Evolutionary conservation across 2,888 invertebrate species (phyloP).

Genomic region (Sesamia inferens): DNA sequence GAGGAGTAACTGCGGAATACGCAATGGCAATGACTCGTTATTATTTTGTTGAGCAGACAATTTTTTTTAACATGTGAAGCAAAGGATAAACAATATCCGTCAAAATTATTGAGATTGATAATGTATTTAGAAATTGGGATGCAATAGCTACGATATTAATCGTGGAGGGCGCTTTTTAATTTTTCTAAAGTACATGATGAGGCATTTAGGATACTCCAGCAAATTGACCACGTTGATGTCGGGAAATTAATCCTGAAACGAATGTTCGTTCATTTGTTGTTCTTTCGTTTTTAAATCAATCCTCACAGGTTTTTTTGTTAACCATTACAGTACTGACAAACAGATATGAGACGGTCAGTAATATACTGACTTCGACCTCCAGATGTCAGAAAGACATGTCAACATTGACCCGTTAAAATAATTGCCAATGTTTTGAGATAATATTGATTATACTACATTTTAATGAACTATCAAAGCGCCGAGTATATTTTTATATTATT

Average conservation of each 20-base stretch:
- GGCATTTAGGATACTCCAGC: neutral
- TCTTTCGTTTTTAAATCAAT: neutral
- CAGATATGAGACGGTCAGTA: neutral
- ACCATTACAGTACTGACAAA: neutral
- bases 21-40: neutral
- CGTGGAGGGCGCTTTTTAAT: too few species aligned
- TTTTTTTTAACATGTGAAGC: neutral
- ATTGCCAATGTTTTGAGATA: neutral
- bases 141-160: neutral
- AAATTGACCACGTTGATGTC: neutral
- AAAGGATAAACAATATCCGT: neutral
- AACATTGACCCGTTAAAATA: neutral
- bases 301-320: neutral
- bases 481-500: neutral
- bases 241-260: neutral
- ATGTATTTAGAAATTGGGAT: neutral
- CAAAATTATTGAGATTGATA: neutral
- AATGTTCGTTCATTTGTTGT: too few species aligned
- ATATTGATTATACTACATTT: neutral
- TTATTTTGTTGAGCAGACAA: neutral
- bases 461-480: neutral
- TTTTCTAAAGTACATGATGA: neutral
- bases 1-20: too few species aligned
- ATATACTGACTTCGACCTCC: neutral
- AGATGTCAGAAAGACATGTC: neutral